phyloP scores from a whole-genome alignment of 2,113 vertebrate species.

The Nycticebus coucang region DNA sequence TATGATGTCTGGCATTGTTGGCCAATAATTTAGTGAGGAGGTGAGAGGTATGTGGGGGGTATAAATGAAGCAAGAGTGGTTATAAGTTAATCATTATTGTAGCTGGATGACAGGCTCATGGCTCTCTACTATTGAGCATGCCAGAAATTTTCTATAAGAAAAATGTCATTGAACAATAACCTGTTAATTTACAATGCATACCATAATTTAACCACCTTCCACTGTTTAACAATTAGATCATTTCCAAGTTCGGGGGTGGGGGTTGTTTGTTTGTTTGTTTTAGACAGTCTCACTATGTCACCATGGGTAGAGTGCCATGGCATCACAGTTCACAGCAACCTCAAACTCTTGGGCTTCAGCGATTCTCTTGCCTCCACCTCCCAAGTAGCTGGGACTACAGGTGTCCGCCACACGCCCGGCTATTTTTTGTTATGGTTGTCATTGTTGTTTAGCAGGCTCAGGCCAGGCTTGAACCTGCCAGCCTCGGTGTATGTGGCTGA shows the following conservation, averaged over 20 bases:
- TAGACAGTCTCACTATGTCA: too few relatives aligned
- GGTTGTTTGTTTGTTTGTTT: too few relatives aligned
- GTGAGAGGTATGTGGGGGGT: background rate
- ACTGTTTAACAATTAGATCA: background rate
- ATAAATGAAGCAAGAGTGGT: background rate
- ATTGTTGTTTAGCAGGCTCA: too few relatives aligned
- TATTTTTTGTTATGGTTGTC: too few relatives aligned
- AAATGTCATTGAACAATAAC: background rate
- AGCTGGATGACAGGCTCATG: background rate
- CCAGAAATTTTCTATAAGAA: conserved; percentile 11
- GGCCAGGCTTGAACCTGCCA: too few relatives aligned
- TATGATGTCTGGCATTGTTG: background rate
- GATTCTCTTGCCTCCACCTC: too few relatives aligned
- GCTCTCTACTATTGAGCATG: background rate
- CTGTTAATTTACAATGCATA: background rate
- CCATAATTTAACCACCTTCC: background rate
- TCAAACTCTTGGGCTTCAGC: too few relatives aligned
- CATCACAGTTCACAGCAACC: too few relatives aligned
- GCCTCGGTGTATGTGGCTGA: too few relatives aligned
- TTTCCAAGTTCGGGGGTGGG: background rate
- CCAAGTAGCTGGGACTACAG: too few relatives aligned
- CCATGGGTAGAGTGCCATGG: too few relatives aligned
- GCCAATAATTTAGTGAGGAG: conserved; percentile 3
- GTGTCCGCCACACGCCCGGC: too few relatives aligned
- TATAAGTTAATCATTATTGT: background rate